Evolutionary conservation across 2,113 vertebrate species (phyloP).

Genomic region (Synchiropus splendidus): DNA sequence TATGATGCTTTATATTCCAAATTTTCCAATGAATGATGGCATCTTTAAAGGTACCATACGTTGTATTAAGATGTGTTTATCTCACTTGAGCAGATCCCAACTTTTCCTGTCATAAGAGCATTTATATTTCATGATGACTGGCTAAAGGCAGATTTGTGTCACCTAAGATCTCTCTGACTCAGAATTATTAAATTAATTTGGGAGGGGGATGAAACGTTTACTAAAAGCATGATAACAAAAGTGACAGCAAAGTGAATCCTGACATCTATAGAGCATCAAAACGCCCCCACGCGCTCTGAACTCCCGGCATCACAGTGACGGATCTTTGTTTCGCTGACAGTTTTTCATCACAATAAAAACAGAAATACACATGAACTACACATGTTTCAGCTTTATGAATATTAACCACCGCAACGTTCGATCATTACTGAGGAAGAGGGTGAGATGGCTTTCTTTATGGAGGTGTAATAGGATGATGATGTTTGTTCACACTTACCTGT

Average conservation of each 20-base stretch:
- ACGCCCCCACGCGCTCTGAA: conserved; percentile 31
- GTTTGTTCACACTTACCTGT: conserved; percentile 69
- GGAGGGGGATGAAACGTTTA: conserved; percentile 25
- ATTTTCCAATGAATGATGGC: no score
- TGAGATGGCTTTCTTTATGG: no score
- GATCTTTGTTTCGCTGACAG: conserved; percentile 22
- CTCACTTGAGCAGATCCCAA: no score
- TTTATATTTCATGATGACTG: conserved; percentile 3
- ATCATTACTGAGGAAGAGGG: no score
- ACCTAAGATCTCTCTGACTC: conserved; percentile 33
- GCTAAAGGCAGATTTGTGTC: conserved; percentile 38
- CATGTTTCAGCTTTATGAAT: no score
- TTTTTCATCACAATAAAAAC: conserved; percentile 15
- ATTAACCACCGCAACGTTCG: no score
- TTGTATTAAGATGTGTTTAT: no score
- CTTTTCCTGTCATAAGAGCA: no score
- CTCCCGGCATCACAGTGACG: conserved; percentile 18
- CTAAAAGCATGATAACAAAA: conserved; percentile 41
- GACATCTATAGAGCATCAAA: conserved; percentile 33
- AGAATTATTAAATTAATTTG: conserved; percentile 40
- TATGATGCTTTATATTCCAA: no score
- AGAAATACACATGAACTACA: background rate
- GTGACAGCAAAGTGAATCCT: conserved; percentile 40
- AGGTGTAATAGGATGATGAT: no score
- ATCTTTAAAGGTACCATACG: no score